phyloP scores from a whole-genome alignment of 2,888 invertebrate genomes.

The Thalpophila matura region DNA sequence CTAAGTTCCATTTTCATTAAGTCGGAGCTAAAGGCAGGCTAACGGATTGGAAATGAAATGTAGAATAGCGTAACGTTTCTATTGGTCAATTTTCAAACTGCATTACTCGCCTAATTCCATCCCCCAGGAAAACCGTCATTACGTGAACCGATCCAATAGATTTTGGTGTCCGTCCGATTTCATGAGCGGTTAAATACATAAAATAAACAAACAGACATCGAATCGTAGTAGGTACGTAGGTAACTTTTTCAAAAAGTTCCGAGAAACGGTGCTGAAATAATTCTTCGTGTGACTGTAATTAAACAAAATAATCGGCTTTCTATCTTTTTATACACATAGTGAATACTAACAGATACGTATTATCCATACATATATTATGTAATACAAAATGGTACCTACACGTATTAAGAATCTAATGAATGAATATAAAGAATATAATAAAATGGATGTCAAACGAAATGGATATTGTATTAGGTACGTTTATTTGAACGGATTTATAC shows the following conservation, averaged over 20 bases:
- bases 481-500: slow-evolving; percentile 32
- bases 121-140: background rate
- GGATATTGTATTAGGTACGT: slow-evolving; percentile 39
- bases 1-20: background rate
- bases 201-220: background rate
- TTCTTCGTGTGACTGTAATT: too few relatives aligned
- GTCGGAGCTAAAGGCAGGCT: background rate
- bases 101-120: background rate
- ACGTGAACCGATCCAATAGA: background rate
- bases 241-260: slow-evolving; percentile 5
- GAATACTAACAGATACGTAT: slow-evolving; percentile 16
- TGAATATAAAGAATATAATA: slow-evolving; percentile 26
- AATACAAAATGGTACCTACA: slow-evolving; percentile 31
- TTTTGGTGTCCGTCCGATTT: background rate
- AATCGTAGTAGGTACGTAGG: too few relatives aligned
- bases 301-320: slow-evolving; percentile 41
- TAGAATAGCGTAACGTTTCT: background rate
- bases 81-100: background rate
- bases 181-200: background rate
- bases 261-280: slow-evolving; percentile 21
- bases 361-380: slow-evolving; percentile 10
- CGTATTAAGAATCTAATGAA: too few relatives aligned
- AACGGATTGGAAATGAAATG: slow-evolving; percentile 6
- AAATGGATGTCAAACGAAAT: slow-evolving; percentile 39
- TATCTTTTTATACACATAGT: slow-evolving; percentile 3